Evolutionary conservation across 2,797 vertebrate genomes (phyloP).

Genomic region (Enteromius trimaculatus): DNA sequence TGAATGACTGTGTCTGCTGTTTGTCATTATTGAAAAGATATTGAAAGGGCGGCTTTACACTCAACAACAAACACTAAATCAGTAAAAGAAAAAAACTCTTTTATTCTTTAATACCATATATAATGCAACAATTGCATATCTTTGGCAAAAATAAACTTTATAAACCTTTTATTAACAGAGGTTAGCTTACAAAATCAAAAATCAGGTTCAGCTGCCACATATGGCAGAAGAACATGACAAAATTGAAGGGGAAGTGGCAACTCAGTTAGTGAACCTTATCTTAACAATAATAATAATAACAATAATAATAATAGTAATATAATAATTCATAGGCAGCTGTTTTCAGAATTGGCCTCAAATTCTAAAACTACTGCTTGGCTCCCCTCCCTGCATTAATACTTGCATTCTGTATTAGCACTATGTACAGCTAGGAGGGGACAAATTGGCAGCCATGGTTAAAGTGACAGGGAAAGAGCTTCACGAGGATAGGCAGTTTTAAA

Average conservation of each 20-base stretch:
- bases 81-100: constrained; percentile 89
- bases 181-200: constrained; percentile 99
- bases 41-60: background rate
- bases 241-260: constrained; percentile 84
- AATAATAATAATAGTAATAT: constrained; percentile 64
- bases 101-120: constrained; percentile 99
- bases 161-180: constrained; percentile 99
- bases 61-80: constrained; percentile 38
- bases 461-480: constrained; percentile 48
- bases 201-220: constrained; percentile 78
- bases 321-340: constrained; percentile 49
- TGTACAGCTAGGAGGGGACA: constrained; percentile 46
- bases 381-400: constrained; percentile 58
- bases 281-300: constrained; percentile 74
- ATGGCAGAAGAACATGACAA: constrained; percentile 79
- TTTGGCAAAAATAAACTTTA: constrained; percentile 99
- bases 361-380: constrained; percentile 53
- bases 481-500: constrained; percentile 54
- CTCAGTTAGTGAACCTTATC: constrained; percentile 70
- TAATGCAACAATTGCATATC: constrained; percentile 99
- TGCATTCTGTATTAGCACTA: constrained; percentile 57
- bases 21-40: background rate
- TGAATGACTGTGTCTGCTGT: background rate
- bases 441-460: constrained; percentile 55
- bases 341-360: constrained; percentile 47